Conservation (phyloP, 2,113 vertebrate species). For the Triplophysa tibetana region DNA sequence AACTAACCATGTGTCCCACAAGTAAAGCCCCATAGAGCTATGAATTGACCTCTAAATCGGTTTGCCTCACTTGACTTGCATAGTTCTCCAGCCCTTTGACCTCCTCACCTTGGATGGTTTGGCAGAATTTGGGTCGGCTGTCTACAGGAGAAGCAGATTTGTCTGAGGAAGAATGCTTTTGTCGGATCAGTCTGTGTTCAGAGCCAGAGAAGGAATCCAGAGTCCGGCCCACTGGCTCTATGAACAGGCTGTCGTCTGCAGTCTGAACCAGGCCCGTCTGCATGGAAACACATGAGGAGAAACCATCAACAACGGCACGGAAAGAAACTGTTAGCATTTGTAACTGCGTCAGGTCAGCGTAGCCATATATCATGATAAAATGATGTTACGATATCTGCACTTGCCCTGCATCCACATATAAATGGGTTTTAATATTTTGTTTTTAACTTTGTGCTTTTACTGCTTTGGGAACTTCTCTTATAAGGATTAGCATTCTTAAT, state of each 20-base stretch:
- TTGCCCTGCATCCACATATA: too few relatives aligned
- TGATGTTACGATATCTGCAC: too few relatives aligned
- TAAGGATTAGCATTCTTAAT: too few relatives aligned
- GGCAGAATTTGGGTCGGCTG: slow-evolving; percentile 66
- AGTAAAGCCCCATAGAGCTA: background rate
- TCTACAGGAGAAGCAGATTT: background rate
- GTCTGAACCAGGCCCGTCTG: slow-evolving; percentile 90
- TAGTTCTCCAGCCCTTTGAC: background rate
- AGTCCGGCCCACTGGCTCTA: slow-evolving; percentile 80
- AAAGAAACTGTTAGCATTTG: background rate
- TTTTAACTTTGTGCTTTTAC: too few relatives aligned
- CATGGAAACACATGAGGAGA: slow-evolving; percentile 39
- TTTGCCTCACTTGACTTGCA: slow-evolving; percentile 12
- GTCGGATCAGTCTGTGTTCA: slow-evolving; percentile 79
- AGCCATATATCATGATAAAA: too few relatives aligned
- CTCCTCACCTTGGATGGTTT: slow-evolving; percentile 81
- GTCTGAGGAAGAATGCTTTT: slow-evolving; percentile 62
- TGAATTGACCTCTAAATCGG: slow-evolving; percentile 16
- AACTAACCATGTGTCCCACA: slow-evolving; percentile 21
- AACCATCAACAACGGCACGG: background rate
- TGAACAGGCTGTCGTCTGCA: slow-evolving; percentile 81
- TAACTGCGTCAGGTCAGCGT: too few relatives aligned
- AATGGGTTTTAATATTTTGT: too few relatives aligned
- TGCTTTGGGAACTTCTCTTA: too few relatives aligned
- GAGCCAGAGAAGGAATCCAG: slow-evolving; percentile 73